Evolutionary conservation across 2,797 vertebrate species (phyloP).

Genomic region (Cercopithecus neglectus): DNA sequence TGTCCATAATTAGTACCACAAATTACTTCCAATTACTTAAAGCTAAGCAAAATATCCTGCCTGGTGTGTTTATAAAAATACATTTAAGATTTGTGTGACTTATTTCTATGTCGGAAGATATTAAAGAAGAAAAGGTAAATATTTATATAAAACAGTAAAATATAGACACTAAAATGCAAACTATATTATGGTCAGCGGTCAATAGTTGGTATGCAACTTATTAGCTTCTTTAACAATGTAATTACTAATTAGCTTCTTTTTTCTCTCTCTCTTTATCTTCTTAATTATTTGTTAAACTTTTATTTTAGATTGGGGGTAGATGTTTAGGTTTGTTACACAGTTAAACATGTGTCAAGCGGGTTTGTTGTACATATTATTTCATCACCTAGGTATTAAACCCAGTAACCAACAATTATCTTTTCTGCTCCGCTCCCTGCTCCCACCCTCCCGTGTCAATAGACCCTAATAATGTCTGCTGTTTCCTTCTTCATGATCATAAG

Average conservation of each 20-base stretch:
- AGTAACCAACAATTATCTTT: not conserved
- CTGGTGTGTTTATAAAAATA: slow-evolving; percentile 23
- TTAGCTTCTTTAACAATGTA: slow-evolving; percentile 30
- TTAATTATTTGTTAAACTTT: not conserved
- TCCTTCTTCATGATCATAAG: not conserved
- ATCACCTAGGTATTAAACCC: not conserved
- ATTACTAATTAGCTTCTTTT: not conserved
- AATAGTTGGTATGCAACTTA: not conserved
- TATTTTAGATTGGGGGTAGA: not conserved
- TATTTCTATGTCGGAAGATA: slow-evolving; percentile 41
- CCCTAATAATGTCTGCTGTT: not conserved
- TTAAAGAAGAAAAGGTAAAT: not conserved
- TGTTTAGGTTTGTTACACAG: not conserved
- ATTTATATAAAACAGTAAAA: slow-evolving; percentile 1
- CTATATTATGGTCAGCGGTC: not conserved
- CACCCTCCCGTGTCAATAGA: not conserved
- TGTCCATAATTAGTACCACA: slow-evolving; percentile 61
- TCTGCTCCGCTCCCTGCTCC: not conserved
- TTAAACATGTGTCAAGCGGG: not conserved
- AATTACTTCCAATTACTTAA: slow-evolving; percentile 43
- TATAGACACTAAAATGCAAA: slow-evolving; percentile 17
- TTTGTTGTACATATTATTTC: not conserved
- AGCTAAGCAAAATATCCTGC: slow-evolving; percentile 36
- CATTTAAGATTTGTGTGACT: not conserved
- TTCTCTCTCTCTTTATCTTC: not conserved